Evolutionary conservation across 2,113 vertebrate genomes (phyloP).

Genomic region (Meriones unguiculatus): DNA sequence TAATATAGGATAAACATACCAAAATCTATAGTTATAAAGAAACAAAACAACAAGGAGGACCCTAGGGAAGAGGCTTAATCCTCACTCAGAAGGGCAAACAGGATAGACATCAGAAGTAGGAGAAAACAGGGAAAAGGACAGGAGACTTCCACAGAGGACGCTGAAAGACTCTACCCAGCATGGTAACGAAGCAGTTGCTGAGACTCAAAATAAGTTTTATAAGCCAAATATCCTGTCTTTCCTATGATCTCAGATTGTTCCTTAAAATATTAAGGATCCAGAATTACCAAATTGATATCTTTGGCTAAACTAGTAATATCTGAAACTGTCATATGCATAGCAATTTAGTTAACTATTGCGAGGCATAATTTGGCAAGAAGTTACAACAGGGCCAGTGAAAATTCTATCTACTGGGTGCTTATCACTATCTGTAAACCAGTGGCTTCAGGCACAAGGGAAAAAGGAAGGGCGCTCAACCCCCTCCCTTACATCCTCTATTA

Average conservation of each 20-base stretch:
- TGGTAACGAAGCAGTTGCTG: too few species aligned
- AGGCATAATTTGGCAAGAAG: not conserved
- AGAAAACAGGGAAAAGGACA: too few species aligned
- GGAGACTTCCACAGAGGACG: too few species aligned
- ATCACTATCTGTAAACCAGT: not conserved
- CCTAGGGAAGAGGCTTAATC: too few species aligned
- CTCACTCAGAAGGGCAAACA: too few species aligned
- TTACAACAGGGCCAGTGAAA: not conserved
- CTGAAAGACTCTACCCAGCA: too few species aligned
- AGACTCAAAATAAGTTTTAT: not conserved
- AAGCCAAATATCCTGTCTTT: not conserved
- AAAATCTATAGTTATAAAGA: too few species aligned
- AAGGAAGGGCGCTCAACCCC: not conserved
- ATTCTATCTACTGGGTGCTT: not conserved
- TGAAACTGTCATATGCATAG: not conserved
- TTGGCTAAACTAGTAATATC: not conserved
- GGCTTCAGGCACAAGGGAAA: not conserved
- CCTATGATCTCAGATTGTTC: not conserved
- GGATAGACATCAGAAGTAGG: too few species aligned
- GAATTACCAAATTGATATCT: slow-evolving; percentile 40
- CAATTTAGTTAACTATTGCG: not conserved
- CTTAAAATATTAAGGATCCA: slow-evolving; percentile 31
- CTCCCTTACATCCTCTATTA: not conserved
- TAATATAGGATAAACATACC: too few species aligned
- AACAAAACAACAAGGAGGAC: too few species aligned